Evolutionary conservation across 2,888 invertebrate genomes (phyloP), one percentile per base, ranked within the genome.

Genomic region (Chironomus riparius): DNA sequence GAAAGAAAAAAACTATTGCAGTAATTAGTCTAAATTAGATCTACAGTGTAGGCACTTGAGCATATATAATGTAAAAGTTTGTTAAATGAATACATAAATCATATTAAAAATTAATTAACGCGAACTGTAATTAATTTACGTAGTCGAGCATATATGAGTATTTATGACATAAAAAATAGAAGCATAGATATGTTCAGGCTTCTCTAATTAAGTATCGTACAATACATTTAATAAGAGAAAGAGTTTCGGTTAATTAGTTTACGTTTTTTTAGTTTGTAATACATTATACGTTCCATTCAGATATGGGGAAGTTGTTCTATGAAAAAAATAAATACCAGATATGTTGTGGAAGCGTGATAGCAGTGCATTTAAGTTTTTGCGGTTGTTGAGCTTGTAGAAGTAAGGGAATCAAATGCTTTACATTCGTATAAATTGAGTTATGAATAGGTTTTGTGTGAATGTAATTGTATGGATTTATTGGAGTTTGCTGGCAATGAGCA

Each of bases 61-160:
- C 65, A 65, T 22, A n/a, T 13, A 65, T 12, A 24, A 22, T 13
- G 21, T 13, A 65, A 22, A 13, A 65, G 6, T 21, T 56, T n/a
- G 56, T 18, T 15, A 56, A 15, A 56, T 18, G 56, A 56, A 18
- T 56, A 65, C 65, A 68, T 68, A 38, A 28, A 68, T 68, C 38
- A 68, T 68, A 68, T 68, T 68, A 68, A 68, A 68, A 68, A 68
- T 68, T 68, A 68, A 68, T 68, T 68, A 38, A 15, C 38, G 38
- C 68, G n/a, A 68, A 3, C 6, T 38, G 18, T 68, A 68, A 68
- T 68, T 24, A 28, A 68, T 47, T 68, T 68, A 68, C 18, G 38
- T 65, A 65, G 12, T 21, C 3, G 15, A 18, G 21, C 24, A 24
- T 12, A 24, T 65, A 13, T 22, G 21, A 21, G 65, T 22, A 65